These are phyloP conservation scores for Eupeodes latifasciatus DNA, from an alignment of 2,888 invertebrate species.

Conservation along the genomic window DNA sequence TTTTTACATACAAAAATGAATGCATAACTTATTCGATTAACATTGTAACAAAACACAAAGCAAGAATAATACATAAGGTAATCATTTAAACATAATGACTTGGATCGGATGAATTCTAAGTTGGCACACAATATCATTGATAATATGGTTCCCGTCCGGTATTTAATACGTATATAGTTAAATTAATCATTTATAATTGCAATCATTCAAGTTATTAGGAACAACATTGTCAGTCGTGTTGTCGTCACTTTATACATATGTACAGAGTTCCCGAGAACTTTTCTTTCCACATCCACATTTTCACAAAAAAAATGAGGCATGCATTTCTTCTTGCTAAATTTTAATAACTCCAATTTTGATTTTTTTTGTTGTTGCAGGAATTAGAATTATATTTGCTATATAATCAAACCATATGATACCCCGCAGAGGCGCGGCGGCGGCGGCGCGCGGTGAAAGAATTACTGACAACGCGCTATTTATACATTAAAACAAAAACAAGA, in stretches of 20 bases:
- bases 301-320: neutral
- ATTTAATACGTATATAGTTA: neutral
- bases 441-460: conserved; percentile 14
- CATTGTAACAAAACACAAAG: conserved; percentile 23
- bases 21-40: conserved; percentile 40
- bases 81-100: conserved; percentile 16
- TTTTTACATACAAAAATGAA: neutral
- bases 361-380: conserved; percentile 25
- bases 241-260: neutral
- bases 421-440: neutral
- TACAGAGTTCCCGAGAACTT: neutral
- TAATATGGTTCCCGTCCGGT: conserved; percentile 30
- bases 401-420: conserved; percentile 37
- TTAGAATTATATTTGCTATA: conserved; percentile 32
- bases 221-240: neutral
- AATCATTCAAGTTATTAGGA: neutral
- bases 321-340: conserved; percentile 39
- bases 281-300: neutral
- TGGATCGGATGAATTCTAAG: neutral
- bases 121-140: conserved; percentile 41
- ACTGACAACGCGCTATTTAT: conserved; percentile 55
- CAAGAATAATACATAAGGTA: neutral
- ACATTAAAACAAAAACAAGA: neutral
- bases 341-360: conserved; percentile 21
- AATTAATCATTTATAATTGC: conserved; percentile 6